Percentiles rank a stretch among this genome's conserved stretches.
Evolutionary conservation across 2,888 invertebrate species (phyloP).

Genomic region (Drosophila anomalata): DNA sequence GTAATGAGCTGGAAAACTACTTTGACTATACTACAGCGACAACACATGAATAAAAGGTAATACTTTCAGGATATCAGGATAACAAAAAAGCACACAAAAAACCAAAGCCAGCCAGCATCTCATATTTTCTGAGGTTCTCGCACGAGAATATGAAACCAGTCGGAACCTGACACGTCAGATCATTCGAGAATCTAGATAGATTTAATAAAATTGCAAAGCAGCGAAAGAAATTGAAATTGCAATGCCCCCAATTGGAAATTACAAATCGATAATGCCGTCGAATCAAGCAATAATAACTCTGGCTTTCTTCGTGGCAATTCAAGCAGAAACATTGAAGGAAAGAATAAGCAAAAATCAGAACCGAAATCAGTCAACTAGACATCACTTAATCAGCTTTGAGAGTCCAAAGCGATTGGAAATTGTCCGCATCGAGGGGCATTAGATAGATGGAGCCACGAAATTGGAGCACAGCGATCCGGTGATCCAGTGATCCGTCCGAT

Average conservation of each 20-base stretch:
- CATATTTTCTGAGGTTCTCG: slow-evolving; percentile 1
- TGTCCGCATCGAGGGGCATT: slow-evolving; percentile 21
- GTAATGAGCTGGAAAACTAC: slow-evolving; percentile 48
- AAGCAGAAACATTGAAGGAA: slow-evolving; percentile 40
- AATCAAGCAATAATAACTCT: slow-evolving; percentile 43
- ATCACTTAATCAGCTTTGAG: slow-evolving; percentile 58
- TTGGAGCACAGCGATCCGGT: slow-evolving; percentile 43
- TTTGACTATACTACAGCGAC: slow-evolving; percentile 9
- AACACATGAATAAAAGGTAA: slow-evolving; percentile 31
- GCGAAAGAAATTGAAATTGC: slow-evolving; percentile 5
- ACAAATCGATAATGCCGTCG: slow-evolving; percentile 11
- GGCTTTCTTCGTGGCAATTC: slow-evolving; percentile 53
- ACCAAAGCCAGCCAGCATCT: slow-evolving; percentile 5
- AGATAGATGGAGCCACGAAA: slow-evolving; percentile 34
- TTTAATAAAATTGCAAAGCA: neutral
- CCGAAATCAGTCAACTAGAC: slow-evolving; percentile 49
- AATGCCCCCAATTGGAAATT: slow-evolving; percentile 7
- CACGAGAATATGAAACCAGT: slow-evolving; percentile 21
- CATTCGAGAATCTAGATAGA: neutral
- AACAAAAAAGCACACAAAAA: slow-evolving; percentile 15
- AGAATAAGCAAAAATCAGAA: slow-evolving; percentile 36
- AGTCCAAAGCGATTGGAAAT: slow-evolving; percentile 45
- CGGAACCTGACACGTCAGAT: slow-evolving; percentile 18
- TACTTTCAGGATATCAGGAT: slow-evolving; percentile 13
- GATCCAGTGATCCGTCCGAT: slow-evolving; percentile 10